Conservation (phyloP, 2,797 vertebrate species). For the Syncerus caffer region DNA sequence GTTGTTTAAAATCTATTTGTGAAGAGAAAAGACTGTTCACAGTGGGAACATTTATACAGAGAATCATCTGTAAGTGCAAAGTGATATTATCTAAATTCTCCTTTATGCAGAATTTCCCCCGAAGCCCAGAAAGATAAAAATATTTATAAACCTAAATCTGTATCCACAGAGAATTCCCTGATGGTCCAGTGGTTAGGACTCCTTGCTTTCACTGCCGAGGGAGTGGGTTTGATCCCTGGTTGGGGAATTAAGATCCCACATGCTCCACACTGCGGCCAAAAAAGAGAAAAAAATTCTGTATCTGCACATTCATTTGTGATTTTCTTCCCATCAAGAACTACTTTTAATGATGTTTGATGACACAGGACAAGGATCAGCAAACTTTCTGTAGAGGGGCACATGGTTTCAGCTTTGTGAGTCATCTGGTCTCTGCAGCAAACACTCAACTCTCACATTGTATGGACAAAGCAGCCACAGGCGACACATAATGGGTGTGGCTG, state of each 20-base stretch:
- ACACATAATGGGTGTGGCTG: neutral
- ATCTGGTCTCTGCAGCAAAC: neutral
- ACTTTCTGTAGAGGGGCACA: neutral
- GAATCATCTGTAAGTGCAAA: constrained; percentile 1
- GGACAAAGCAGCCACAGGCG: neutral
- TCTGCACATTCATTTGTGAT: neutral
- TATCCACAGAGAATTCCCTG: neutral
- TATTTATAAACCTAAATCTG: neutral
- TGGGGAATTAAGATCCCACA: neutral
- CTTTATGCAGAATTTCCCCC: neutral
- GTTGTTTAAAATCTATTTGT: constrained; percentile 27
- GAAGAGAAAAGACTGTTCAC: constrained; percentile 31
- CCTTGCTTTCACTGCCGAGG: neutral
- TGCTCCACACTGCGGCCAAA: neutral
- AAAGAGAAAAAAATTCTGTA: neutral
- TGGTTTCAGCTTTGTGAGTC: neutral
- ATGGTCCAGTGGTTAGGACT: neutral
- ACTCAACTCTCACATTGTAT: neutral
- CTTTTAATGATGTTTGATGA: neutral
- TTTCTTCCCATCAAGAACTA: neutral
- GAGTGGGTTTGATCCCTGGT: neutral
- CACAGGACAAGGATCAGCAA: neutral
- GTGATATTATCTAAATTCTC: neutral
- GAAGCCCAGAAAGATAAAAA: neutral
- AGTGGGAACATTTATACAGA: neutral